Evolutionary conservation across 2,113 vertebrate genomes (phyloP).

Genomic region (Labeo catla): DNA sequence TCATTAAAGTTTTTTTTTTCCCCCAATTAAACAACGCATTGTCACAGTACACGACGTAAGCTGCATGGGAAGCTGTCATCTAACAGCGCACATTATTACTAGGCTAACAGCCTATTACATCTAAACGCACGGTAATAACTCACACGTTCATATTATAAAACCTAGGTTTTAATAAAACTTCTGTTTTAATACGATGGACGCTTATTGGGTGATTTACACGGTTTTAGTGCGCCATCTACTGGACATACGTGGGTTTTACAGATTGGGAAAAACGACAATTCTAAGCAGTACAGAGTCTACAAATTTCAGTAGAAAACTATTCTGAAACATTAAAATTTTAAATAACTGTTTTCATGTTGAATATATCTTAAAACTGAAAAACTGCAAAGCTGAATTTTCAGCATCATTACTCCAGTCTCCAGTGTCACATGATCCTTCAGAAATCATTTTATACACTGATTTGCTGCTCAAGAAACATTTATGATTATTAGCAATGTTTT

Average conservation of each 20-base stretch:
- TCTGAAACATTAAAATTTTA: neutral
- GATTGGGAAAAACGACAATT: neutral
- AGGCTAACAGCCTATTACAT: neutral
- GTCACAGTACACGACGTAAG: no score
- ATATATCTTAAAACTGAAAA: neutral
- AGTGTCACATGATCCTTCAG: no score
- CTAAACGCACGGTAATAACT: no score
- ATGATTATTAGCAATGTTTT: no score
- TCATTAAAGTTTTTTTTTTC: no score
- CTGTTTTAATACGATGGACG: neutral
- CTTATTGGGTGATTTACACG: neutral
- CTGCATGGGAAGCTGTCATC: no score
- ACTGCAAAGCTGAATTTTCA: neutral
- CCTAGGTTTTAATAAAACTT: neutral
- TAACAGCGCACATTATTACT: no score
- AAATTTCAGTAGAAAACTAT: neutral
- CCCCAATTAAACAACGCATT: no score
- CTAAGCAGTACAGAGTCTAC: neutral
- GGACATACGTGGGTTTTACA: neutral
- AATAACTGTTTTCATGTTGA: neutral
- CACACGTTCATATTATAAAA: neutral
- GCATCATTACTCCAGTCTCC: no score
- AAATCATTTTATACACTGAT: no score
- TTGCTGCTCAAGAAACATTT: no score
- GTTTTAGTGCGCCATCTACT: slow-evolving; percentile 21